Base-by-base conservation (phyloP, 2,113 vertebrate genomes). In the Leucosticte australis region DNA sequence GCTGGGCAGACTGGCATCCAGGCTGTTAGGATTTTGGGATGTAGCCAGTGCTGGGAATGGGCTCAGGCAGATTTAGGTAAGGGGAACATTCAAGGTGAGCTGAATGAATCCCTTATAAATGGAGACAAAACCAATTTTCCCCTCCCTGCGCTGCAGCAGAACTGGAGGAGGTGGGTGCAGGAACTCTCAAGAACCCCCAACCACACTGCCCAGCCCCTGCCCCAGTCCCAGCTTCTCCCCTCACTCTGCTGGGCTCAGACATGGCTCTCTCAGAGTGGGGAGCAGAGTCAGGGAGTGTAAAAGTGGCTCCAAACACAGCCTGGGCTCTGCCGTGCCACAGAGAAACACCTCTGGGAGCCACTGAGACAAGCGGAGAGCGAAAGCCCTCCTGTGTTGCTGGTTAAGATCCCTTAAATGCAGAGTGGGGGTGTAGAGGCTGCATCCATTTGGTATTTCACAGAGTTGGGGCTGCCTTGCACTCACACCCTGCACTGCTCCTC, bases 381-480 rank as follows among this genome's bases (percentile, higher is more conserved):
- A 80, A 83, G 60, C 16, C 17, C 28, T 90, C 53, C 50, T 14
- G 17, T 0, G 1, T 1, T 9, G 28, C 24, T 14, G 11, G 16
- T 81, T 18, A 55, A 73, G 15, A 33, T 33, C 50, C 22, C 13
- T 37, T 56, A 85, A 75, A 73, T 4, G 4, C 50, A 14, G 52
- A 35, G 42, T 2, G 2, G 30, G 39, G 15, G 9, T 6, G 1
- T 2, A 9, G 10, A 16, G 49, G 9, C 69, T 90, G 37, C 26
- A 37, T 28, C 31, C 12, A 6, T 10, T 28, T 8, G 0, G 35
- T 1, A 0, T 50, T 64, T 42, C 1, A 0, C 1, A 0, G 49
- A 0, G 3, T 6, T 13, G 11, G 41, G 39, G 57, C 30, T 91
- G 60, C 65, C 33, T 77, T 39, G 37, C 27, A 0, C 20, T 89